Evolutionary conservation across 2,113 vertebrate species (phyloP).

Genomic region (Hippocampus comes): DNA sequence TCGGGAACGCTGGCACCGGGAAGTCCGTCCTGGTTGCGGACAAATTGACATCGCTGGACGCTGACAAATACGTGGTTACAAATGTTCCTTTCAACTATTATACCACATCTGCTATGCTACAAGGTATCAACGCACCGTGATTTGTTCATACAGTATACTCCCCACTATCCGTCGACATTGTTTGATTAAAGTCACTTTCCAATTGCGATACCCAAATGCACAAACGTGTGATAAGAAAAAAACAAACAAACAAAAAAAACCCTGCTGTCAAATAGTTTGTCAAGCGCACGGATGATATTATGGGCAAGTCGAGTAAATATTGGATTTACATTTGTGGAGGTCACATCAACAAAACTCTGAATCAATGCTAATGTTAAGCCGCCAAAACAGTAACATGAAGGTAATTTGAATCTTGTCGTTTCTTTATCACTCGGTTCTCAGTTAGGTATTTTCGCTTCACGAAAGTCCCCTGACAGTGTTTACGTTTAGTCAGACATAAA

Average conservation of each 20-base stretch:
- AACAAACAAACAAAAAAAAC: too few species aligned
- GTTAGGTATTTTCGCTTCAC: neutral
- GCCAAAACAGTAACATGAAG: neutral
- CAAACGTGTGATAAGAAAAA: neutral
- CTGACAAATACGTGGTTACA: conserved; percentile 78
- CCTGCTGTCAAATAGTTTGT: neutral
- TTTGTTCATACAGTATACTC: too few species aligned
- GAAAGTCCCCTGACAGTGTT: neutral
- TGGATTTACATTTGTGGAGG: neutral
- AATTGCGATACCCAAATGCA: neutral
- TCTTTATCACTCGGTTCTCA: neutral
- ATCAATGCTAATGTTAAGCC: neutral
- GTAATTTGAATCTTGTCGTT: neutral
- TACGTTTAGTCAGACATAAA: neutral
- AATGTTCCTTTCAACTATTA: conserved; percentile 93
- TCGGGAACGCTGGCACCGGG: conserved; percentile 84
- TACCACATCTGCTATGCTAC: conserved; percentile 91
- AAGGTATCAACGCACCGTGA: conserved; percentile 72
- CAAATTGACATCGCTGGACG: conserved; percentile 78
- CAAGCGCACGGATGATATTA: neutral
- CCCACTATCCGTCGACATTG: too few species aligned
- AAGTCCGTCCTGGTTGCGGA: conserved; percentile 87
- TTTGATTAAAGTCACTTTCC: neutral
- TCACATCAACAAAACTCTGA: neutral
- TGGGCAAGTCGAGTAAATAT: neutral